A percentile compares a stretch with the other conserved stretches of the same genome.
Evolutionary conservation across 2,797 vertebrate species (phyloP).

Genomic region (Mallotus villosus): DNA sequence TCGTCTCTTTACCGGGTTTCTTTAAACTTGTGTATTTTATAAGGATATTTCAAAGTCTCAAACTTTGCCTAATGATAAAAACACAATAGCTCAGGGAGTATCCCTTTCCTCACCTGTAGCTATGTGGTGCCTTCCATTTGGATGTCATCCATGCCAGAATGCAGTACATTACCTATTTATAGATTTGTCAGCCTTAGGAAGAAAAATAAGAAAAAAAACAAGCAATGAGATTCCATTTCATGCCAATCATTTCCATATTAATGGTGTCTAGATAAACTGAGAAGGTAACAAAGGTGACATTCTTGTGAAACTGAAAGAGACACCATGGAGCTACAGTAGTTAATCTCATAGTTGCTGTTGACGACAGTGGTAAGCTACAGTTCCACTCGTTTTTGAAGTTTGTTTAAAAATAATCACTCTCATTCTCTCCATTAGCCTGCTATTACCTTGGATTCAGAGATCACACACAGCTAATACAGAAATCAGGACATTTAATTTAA

Average conservation of each 20-base stretch:
- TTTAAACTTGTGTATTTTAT: conserved; percentile 44
- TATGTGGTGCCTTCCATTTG: conserved; percentile 10
- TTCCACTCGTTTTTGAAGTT: too few relatives aligned
- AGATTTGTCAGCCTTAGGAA: conserved; percentile 19
- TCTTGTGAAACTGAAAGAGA: neutral
- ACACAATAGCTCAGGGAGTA: conserved; percentile 11
- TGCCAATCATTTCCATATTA: conserved; percentile 14
- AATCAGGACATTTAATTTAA: too few relatives aligned
- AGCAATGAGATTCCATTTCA: neutral
- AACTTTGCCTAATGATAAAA: conserved; percentile 37
- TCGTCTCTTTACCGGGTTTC: conserved; percentile 31
- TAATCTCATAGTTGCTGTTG: too few relatives aligned
- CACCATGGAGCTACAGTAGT: neutral
- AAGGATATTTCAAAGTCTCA: conserved; percentile 49
- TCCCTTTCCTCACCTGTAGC: conserved; percentile 21
- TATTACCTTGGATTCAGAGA: too few relatives aligned
- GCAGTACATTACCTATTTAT: conserved; percentile 17
- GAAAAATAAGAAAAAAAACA: conserved; percentile 1
- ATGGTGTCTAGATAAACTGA: conserved; percentile 21
- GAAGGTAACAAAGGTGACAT: conserved; percentile 16
- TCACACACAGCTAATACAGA: too few relatives aligned
- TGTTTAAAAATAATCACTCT: too few relatives aligned
- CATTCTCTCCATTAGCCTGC: too few relatives aligned
- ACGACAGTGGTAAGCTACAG: too few relatives aligned
- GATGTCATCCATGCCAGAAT: neutral